phyloP scores from a whole-genome alignment of 2,888 invertebrate genomes.

The Zonitis immaculata region DNA sequence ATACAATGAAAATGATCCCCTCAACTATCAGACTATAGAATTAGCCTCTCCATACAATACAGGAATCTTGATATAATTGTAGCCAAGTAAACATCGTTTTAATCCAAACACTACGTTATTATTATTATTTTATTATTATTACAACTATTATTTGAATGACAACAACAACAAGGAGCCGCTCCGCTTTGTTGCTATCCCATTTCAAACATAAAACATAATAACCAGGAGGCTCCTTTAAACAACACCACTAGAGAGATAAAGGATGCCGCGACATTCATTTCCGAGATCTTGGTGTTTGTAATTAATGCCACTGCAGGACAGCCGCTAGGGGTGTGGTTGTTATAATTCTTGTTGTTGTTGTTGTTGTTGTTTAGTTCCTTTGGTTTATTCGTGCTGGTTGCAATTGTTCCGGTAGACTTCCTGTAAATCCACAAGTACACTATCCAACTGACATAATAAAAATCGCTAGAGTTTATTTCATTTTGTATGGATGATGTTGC shows the following conservation, averaged over 20 bases:
- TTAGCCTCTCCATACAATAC: slow-evolving; percentile 42
- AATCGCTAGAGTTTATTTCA: too few relatives aligned
- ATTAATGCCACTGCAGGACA: slow-evolving; percentile 44
- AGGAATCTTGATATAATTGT: slow-evolving; percentile 38
- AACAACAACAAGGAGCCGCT: slow-evolving; percentile 3
- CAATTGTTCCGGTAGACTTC: slow-evolving; percentile 35
- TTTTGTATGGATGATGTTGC: too few relatives aligned
- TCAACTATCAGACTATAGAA: slow-evolving; percentile 38
- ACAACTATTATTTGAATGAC: not conserved
- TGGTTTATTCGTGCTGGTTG: slow-evolving; percentile 30
- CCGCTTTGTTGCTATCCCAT: not conserved
- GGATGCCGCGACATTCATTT: slow-evolving; percentile 46
- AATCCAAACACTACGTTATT: slow-evolving; percentile 14
- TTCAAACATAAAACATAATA: slow-evolving; percentile 18
- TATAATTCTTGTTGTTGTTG: too few relatives aligned
- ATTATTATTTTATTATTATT: too few relatives aligned
- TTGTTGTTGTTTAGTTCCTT: slow-evolving; percentile 21
- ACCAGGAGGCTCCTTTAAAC: slow-evolving; percentile 22
- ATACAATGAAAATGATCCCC: slow-evolving; percentile 41
- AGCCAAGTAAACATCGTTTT: slow-evolving; percentile 36
- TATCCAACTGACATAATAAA: not conserved
- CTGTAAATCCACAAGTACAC: slow-evolving; percentile 17
- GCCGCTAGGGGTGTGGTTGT: slow-evolving; percentile 35
- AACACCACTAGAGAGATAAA: slow-evolving; percentile 34
- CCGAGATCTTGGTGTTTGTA: slow-evolving; percentile 42